Conservation (phyloP, 2,888 invertebrate species). For the Melitaea athalia region DNA sequence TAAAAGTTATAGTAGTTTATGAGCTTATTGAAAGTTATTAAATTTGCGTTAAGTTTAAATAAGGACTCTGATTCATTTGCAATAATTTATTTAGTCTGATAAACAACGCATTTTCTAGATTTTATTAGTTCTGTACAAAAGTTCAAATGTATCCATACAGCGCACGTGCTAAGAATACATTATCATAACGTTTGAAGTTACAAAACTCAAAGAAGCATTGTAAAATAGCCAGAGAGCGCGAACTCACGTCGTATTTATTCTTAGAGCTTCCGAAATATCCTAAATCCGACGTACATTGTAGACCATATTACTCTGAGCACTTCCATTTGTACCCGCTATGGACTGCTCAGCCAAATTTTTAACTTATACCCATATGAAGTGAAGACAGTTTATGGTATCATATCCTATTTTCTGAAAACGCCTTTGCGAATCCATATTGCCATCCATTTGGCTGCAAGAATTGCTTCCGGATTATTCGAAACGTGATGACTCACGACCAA, state of each 20-base stretch:
- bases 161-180: constrained; percentile 24
- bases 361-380: constrained; percentile 69
- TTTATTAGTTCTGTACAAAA: constrained; percentile 11
- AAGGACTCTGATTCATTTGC: background rate
- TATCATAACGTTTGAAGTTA: constrained; percentile 24
- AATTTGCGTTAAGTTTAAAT: background rate
- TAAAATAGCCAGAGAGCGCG: constrained; percentile 40
- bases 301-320: constrained; percentile 64
- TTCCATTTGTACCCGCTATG: constrained; percentile 62
- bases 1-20: too few species aligned
- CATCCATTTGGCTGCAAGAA: constrained; percentile 61
- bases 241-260: constrained; percentile 57
- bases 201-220: constrained; percentile 24
- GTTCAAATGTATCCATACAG: constrained; percentile 12
- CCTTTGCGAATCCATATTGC: constrained; percentile 59
- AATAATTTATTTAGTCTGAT: background rate
- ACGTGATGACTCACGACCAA: constrained; percentile 49
- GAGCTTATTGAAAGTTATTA: too few species aligned
- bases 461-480: constrained; percentile 51
- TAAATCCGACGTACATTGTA: constrained; percentile 67
- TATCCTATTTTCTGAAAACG: constrained; percentile 63
- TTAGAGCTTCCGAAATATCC: constrained; percentile 61
- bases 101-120: constrained; percentile 7
- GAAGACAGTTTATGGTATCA: constrained; percentile 71
- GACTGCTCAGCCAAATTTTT: constrained; percentile 74